Evolutionary conservation across 1,140 invertebrate genomes (phyloP).

Genomic region (Zaprionus ghesquierei): DNA sequence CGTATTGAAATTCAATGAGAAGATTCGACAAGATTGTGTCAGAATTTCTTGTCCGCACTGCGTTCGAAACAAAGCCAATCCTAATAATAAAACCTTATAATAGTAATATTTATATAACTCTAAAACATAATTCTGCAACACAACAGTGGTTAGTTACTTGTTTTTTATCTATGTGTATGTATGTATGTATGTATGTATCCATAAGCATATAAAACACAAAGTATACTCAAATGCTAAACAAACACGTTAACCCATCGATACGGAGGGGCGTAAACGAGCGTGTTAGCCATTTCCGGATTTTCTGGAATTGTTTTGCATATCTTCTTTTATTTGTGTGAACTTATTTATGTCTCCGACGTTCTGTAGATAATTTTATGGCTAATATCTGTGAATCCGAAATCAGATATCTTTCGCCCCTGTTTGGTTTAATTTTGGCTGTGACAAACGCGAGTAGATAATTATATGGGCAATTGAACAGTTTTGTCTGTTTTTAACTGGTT

Average conservation of each 20-base stretch:
- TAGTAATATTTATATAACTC: conserved; percentile 15
- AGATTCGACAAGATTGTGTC: neutral
- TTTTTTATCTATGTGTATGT: neutral
- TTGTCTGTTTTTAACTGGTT: conserved; percentile 6
- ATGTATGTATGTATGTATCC: neutral
- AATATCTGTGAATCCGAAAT: conserved; percentile 3
- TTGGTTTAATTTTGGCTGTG: conserved; percentile 30
- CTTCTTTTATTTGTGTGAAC: neutral
- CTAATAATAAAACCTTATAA: neutral
- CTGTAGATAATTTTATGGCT: conserved; percentile 10
- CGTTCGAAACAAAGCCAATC: neutral
- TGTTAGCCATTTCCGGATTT: conserved; percentile 42
- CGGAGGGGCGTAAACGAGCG: conserved; percentile 17
- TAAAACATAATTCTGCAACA: conserved; percentile 11
- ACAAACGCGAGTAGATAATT: conserved; percentile 42
- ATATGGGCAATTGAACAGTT: conserved; percentile 22
- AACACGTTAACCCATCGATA: conserved; percentile 25
- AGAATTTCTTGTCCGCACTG: neutral
- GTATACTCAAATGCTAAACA: conserved; percentile 23
- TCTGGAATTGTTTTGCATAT: conserved; percentile 31
- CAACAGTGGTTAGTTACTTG: neutral
- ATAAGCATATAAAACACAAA: conserved; percentile 36
- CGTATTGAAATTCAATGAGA: neutral
- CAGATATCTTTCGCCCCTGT: conserved; percentile 1
- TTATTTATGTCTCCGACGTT: neutral